Base-by-base conservation (phyloP, 2,888 invertebrate genomes). In the Sinotaia quadrata region DNA sequence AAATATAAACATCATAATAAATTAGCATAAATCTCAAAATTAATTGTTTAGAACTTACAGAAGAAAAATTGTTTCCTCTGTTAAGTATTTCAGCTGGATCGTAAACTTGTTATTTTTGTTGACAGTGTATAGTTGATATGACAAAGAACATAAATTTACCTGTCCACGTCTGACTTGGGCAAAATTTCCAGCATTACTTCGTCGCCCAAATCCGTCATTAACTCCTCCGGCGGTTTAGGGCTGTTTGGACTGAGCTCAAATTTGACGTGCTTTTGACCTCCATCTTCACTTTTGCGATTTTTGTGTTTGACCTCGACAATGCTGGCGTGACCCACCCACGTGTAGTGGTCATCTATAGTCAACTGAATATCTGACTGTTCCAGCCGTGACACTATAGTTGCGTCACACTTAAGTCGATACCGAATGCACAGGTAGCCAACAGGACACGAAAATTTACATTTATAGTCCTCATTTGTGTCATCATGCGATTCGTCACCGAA, bases 271-370 rank as follows among this genome's bases (percentile, higher is more conserved):
- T 44, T 31, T 0, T 2, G 15, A 10, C 52, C 65, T 4, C 49
- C 54, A n/a, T 54, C 31, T 29, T 12, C 44, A 29, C 27, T 33
- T 31, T 56, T 47, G 21, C 65, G 56, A 4, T 44, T 21, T n/a
- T 56, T 44, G 56, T 56, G 56, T 29, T 4, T 37, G 1, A 56
- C 65, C 4, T 12, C 15, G 15, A 56, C 47, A 10, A 65, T 56
- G 4, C 41, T 31, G 21, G n/a, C 65, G 10, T 65, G 65, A 29
- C 37, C 65, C 29, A 65, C 29, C 65, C 65, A 65, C 7, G 65
- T 65, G 47, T 37, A 65, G 21, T 65, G 56, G n/a, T 33, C 41
- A 52, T 65, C 65, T 33, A 65, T 56, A 31, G 54, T 41, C n/a
- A 21, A 52, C 12, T 52, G n/a, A 21, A 65, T n/a, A 24, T 12